A percentile compares a stretch with the other conserved stretches of the same genome.
Conservation (phyloP, 2,888 invertebrate genomes). For the Malthinus seriepunctatus region DNA sequence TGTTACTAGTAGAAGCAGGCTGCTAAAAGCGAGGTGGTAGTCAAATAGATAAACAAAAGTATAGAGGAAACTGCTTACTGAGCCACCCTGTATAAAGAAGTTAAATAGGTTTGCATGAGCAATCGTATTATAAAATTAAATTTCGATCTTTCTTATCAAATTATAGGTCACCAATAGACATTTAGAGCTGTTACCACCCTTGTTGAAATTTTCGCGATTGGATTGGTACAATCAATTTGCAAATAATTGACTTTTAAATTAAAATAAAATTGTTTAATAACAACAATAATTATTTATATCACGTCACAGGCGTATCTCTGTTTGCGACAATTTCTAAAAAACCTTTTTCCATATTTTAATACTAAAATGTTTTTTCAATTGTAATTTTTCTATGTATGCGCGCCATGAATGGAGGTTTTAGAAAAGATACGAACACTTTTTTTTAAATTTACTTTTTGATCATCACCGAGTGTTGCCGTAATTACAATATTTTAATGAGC, state of each 20-base stretch:
- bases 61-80: too few species aligned
- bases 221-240: constrained; percentile 29
- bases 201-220: constrained; percentile 20
- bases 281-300: constrained; percentile 33
- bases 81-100: background rate
- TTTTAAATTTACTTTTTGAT: constrained; percentile 40
- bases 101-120: constrained; percentile 9
- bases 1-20: too few species aligned
- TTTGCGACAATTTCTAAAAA: too few species aligned
- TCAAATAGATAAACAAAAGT: too few species aligned
- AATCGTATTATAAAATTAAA: constrained; percentile 34
- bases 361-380: constrained; percentile 1
- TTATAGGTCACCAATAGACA: constrained; percentile 47
- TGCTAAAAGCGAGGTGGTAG: too few species aligned
- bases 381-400: constrained; percentile 39
- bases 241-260: background rate
- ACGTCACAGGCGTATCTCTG: constrained; percentile 36
- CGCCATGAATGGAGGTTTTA: constrained; percentile 37
- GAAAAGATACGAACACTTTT: constrained; percentile 11
- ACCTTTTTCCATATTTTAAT: constrained; percentile 8
- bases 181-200: constrained; percentile 31
- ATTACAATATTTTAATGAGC: constrained; percentile 54
- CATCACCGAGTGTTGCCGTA: constrained; percentile 41
- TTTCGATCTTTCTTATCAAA: constrained; percentile 47
- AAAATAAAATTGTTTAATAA: background rate